Evolutionary conservation across 1,140 invertebrate species (phyloP).

Genomic region (Leguminivora glycinivorella): DNA sequence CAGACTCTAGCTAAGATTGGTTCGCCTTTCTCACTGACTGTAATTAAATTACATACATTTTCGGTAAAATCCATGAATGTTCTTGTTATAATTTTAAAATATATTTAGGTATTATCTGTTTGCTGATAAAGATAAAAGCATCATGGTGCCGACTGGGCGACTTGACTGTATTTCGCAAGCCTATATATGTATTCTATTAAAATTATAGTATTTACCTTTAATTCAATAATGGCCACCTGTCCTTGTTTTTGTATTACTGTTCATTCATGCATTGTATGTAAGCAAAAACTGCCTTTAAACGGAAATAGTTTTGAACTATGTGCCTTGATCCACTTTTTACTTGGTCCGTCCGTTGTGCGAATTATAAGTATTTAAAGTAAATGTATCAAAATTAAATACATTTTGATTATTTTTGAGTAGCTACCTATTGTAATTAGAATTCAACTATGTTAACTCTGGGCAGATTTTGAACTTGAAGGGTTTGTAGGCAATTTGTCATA

Average conservation of each 20-base stretch:
- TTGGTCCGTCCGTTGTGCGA: not conserved
- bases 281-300: conserved; percentile 15
- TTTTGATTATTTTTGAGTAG: not conserved
- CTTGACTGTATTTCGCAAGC: not conserved
- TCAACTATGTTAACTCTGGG: too few species aligned
- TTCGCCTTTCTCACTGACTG: too few species aligned
- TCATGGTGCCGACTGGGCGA: too few species aligned
- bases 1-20: too few species aligned
- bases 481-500: too few species aligned
- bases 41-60: too few species aligned
- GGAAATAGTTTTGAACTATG: conserved; percentile 9
- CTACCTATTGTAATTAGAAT: not conserved
- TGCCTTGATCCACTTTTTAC: conserved; percentile 16
- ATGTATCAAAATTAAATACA: not conserved
- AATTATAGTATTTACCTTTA: not conserved
- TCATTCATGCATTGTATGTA: not conserved
- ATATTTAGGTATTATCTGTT: too few species aligned
- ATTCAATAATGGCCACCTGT: not conserved
- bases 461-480: too few species aligned
- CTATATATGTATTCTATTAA: not conserved
- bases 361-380: conserved; percentile 1
- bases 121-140: too few species aligned
- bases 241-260: conserved; percentile 1
- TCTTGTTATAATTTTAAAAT: too few species aligned
- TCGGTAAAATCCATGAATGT: too few species aligned